Percentiles rank a stretch among this genome's conserved stretches.
Conservation (phyloP, 2,113 vertebrate genomes). For the Myotis brandtii region DNA sequence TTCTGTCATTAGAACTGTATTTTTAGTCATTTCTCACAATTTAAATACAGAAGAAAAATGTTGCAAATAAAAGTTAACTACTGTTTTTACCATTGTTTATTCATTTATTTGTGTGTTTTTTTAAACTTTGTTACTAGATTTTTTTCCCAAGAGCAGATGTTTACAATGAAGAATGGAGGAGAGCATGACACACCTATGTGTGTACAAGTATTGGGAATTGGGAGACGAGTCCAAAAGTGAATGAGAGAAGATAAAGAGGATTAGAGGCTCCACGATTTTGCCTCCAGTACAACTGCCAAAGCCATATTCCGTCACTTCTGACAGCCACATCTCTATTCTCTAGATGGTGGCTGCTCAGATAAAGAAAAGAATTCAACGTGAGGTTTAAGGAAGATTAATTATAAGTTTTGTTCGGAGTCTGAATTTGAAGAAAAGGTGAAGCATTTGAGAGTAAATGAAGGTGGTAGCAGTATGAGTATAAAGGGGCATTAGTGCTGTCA, state of each 20-base stretch:
- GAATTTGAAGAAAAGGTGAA: slow-evolving; percentile 21
- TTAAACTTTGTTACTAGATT: not conserved
- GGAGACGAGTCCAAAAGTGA: not conserved
- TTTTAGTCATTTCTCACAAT: not conserved
- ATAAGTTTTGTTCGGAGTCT: slow-evolving; percentile 1
- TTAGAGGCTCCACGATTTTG: not conserved
- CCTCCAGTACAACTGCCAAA: not conserved
- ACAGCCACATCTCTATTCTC: not conserved
- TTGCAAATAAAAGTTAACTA: not conserved
- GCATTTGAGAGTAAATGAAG: not conserved
- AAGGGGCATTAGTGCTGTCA: not conserved
- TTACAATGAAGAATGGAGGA: not conserved
- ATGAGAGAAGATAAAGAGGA: not conserved
- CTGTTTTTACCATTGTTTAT: not conserved
- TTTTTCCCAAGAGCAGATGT: not conserved
- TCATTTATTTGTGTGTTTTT: not conserved
- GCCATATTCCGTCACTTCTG: not conserved
- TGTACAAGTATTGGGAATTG: not conserved
- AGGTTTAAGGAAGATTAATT: not conserved
- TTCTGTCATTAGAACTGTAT: not conserved
- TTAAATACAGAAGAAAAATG: not conserved
- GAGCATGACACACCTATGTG: not conserved
- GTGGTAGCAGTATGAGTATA: not conserved
- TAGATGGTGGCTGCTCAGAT: not conserved
- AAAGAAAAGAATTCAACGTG: not conserved